phyloP scores from a whole-genome alignment of 2,888 invertebrate species.

The Phymatocera aterrima region DNA sequence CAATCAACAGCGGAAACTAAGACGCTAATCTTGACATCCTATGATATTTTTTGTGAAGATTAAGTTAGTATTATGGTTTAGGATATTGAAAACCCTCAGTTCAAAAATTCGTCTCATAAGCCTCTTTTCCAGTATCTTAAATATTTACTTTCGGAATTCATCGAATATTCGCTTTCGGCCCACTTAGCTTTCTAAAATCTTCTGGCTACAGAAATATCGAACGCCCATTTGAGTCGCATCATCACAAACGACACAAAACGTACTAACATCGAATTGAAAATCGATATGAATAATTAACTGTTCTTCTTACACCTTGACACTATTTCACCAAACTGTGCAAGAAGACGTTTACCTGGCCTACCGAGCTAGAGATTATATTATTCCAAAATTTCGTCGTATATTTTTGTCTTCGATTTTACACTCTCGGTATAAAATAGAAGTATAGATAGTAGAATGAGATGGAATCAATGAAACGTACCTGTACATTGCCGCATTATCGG shows the following conservation, averaged over 20 bases:
- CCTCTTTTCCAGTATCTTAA: not conserved
- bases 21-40: constrained; percentile 1
- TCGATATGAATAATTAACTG: constrained; percentile 20
- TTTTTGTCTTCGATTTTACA: not conserved
- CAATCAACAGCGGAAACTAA: not conserved
- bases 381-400: not conserved
- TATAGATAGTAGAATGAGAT: not conserved
- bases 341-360: not conserved
- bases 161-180: not conserved
- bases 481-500: not conserved
- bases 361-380: not conserved
- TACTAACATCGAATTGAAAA: not conserved
- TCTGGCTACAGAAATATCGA: constrained; percentile 8
- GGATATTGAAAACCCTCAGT: not conserved
- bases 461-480: not conserved
- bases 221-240: not conserved
- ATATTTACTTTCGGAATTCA: not conserved
- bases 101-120: not conserved
- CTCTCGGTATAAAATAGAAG: not conserved
- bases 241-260: not conserved
- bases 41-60: not conserved
- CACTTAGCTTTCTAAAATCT: constrained; percentile 34
- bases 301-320: constrained; percentile 12
- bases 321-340: not conserved
- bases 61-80: not conserved